phyloP scores from a whole-genome alignment of 2,888 invertebrate species.

The Clitarchus hookeri region DNA sequence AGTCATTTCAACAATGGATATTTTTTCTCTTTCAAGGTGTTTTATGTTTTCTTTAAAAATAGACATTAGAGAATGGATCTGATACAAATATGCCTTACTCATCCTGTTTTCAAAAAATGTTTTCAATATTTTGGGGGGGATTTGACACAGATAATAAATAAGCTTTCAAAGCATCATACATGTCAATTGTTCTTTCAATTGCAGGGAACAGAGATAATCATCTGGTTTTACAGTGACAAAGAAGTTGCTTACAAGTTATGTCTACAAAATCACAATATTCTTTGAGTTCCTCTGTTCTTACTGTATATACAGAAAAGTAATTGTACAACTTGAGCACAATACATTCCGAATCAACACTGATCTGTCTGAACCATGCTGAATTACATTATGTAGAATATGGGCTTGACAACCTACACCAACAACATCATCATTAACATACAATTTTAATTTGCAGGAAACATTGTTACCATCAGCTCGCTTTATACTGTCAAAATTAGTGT shows the following conservation, averaged over 20 bases:
- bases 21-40: background rate
- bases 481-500: too few species aligned
- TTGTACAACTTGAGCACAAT: slow-evolving; percentile 18
- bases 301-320: slow-evolving; percentile 4
- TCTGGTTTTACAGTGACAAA: background rate
- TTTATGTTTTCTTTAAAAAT: background rate
- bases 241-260: too few species aligned
- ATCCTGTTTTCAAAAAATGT: background rate
- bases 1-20: background rate
- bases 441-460: too few species aligned
- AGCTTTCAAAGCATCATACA: slow-evolving; percentile 11
- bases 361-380: background rate
- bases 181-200: background rate
- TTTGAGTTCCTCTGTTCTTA: too few species aligned
- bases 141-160: background rate
- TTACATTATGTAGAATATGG: slow-evolving; percentile 14
- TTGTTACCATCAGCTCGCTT: too few species aligned
- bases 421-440: too few species aligned
- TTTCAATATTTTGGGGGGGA: slow-evolving; percentile 4
- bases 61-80: background rate
- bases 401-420: background rate
- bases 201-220: background rate
- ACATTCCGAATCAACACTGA: background rate
- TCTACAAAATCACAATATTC: too few species aligned
- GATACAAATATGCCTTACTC: slow-evolving; percentile 17